Base-by-base conservation (phyloP, 2,797 vertebrate species). In the Esox lucius region DNA sequence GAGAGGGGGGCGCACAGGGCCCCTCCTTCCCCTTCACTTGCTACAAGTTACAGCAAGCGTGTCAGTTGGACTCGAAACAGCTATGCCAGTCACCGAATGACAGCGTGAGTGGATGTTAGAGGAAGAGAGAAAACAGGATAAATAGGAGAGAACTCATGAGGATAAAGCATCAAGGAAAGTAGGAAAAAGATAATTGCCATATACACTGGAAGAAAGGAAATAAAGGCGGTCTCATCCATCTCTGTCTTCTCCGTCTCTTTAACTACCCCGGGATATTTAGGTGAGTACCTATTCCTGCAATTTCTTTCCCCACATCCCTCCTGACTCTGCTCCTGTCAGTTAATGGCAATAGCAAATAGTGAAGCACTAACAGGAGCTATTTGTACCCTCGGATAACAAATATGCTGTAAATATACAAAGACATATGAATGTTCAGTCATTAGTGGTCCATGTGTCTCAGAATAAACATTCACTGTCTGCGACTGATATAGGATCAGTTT, bases 11-110 rank as follows among this genome's bases (percentile, higher is more conserved):
- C 17, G 2, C 15, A 0, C 19, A 82, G 86, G 89, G 89, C 89
- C 76, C 90, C 89, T 83, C 90, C 90, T 83, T 86, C 31, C 26
- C 67, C 33, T 68, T 59, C 65, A 70, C 51, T 67, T 31, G n/a
- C 39, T 42, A 7, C 62, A 71, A 11, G 88, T 86, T 82, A 19
- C 72, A 78, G 86, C 91, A 90, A 56, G 91, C 71, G 71, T 75
- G 79, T 81, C 78, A 81, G 67, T 12, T 68, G 17, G 22, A 39
- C 78, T 80, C n/a, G 59, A 64, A 48, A 67, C 74, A 73, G 17
- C 59, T 11, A 17, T 39, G 35, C 33, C 35, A 2, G 61, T 9
- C 67, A 59, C 71, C 13, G 80, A 24, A 33, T 15, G 8, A 70
- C 12, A 69, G 19, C 66, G 31, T 56, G 16, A 13, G 75, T 56